Evolutionary conservation across 2,888 invertebrate species (phyloP).

Genomic region (Sarcophaga subvicina): DNA sequence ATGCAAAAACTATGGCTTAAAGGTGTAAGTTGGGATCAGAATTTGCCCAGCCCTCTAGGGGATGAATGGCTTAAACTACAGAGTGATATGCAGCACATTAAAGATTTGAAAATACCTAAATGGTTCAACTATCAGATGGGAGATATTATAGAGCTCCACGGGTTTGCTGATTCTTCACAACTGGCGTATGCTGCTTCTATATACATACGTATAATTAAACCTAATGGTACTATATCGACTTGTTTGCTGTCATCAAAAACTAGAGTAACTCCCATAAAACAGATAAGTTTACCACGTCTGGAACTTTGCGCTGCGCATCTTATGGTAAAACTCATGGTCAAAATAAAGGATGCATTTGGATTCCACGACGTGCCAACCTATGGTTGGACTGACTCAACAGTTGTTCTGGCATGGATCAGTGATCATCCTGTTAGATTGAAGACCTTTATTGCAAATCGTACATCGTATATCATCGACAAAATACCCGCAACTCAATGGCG

Average conservation of each 20-base stretch:
- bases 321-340: constrained; percentile 42
- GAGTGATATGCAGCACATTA: constrained; percentile 11
- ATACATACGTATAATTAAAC: constrained; percentile 18
- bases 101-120: constrained; percentile 30
- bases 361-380: neutral
- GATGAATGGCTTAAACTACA: constrained; percentile 30
- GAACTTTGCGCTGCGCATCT: constrained; percentile 63
- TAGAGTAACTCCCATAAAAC: constrained; percentile 50
- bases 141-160: constrained; percentile 44
- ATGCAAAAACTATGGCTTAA: constrained; percentile 62
- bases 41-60: constrained; percentile 16
- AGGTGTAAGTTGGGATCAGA: constrained; percentile 53
- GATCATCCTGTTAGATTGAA: constrained; percentile 55
- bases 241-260: constrained; percentile 35
- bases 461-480: constrained; percentile 49
- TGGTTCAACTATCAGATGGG: constrained; percentile 30
- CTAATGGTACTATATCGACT: neutral
- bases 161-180: constrained; percentile 54
- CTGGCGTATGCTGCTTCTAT: constrained; percentile 57
- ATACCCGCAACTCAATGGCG: constrained; percentile 45
- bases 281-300: constrained; percentile 48
- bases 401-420: constrained; percentile 49
- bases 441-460: constrained; percentile 56
- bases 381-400: constrained; percentile 56
- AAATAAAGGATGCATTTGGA: constrained; percentile 8